phyloP scores from a whole-genome alignment of 2,797 vertebrate genomes.

The Denticeps clupeoides region DNA sequence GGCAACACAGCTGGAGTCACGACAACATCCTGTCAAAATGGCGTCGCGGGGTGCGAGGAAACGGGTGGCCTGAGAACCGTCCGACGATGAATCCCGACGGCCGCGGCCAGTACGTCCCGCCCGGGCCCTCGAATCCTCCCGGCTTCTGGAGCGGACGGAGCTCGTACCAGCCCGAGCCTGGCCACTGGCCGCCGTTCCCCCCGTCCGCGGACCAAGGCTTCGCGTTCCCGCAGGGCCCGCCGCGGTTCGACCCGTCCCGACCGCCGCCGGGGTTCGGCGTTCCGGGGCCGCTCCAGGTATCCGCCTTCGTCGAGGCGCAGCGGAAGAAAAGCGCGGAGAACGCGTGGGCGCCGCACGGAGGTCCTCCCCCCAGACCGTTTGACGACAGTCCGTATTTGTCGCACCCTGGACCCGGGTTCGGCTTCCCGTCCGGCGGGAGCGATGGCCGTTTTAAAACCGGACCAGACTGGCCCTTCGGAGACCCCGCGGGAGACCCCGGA shows the following conservation, averaged over 20 bases:
- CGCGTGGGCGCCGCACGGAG: too few relatives aligned
- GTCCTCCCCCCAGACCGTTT: too few relatives aligned
- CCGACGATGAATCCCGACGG: background rate
- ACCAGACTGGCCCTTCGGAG: background rate
- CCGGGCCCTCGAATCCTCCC: slow-evolving; percentile 9
- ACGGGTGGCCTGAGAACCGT: background rate
- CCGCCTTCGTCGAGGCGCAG: background rate
- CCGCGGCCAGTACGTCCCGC: background rate
- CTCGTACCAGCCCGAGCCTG: background rate
- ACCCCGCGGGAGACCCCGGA: too few relatives aligned
- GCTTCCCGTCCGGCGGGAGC: background rate
- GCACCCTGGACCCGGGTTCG: slow-evolving; percentile 2
- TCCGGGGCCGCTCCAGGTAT: slow-evolving; percentile 9
- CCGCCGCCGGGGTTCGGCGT: slow-evolving; percentile 42
- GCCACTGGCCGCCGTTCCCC: slow-evolving; percentile 7
- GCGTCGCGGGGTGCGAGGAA: too few relatives aligned
- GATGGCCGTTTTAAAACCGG: background rate
- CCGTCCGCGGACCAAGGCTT: background rate
- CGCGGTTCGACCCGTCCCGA: slow-evolving; percentile 41
- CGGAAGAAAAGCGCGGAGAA: too few relatives aligned
- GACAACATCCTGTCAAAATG: too few relatives aligned
- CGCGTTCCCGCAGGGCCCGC: slow-evolving; percentile 11
- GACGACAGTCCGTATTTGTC: slow-evolving; percentile 7
- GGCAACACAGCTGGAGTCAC: too few relatives aligned
- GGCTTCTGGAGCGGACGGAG: slow-evolving; percentile 3